These are phyloP conservation scores for Pelobates fuscus DNA, from an alignment of 2,113 vertebrate genomes.

Conservation along the genomic window DNA sequence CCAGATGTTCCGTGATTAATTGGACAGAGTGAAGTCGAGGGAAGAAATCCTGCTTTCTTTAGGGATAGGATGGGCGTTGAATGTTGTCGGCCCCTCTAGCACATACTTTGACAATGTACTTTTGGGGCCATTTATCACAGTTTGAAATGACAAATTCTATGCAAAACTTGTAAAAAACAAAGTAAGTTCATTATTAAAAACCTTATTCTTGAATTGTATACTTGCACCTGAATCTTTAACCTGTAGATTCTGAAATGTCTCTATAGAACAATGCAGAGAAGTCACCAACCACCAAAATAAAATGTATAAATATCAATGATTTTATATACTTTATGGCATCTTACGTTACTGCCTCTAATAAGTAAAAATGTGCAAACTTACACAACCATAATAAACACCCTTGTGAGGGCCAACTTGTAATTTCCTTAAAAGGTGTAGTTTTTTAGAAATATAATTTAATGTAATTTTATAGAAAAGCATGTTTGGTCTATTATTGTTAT, in stretches of 20 bases:
- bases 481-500: no score
- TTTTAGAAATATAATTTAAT: no score
- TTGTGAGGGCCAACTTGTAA: no score
- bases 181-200: neutral
- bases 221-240: neutral
- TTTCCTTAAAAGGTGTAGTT: no score
- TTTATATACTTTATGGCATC: no score
- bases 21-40: conserved; percentile 3
- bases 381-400: no score
- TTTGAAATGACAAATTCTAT: conserved; percentile 16
- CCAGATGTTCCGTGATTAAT: conserved; percentile 43
- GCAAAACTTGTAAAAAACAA: neutral
- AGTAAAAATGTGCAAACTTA: no score
- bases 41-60: conserved; percentile 29
- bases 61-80: neutral
- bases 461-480: no score
- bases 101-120: neutral
- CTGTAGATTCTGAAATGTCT: neutral
- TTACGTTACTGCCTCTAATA: no score
- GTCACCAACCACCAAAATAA: neutral
- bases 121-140: conserved; percentile 18
- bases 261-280: neutral
- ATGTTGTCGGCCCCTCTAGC: neutral
- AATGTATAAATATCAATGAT: neutral
- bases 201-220: neutral